A percentile compares a stretch with the other conserved stretches of the same genome.
Evolutionary conservation across 2,113 vertebrate species (phyloP).

Genomic region (Osmerus mordax): DNA sequence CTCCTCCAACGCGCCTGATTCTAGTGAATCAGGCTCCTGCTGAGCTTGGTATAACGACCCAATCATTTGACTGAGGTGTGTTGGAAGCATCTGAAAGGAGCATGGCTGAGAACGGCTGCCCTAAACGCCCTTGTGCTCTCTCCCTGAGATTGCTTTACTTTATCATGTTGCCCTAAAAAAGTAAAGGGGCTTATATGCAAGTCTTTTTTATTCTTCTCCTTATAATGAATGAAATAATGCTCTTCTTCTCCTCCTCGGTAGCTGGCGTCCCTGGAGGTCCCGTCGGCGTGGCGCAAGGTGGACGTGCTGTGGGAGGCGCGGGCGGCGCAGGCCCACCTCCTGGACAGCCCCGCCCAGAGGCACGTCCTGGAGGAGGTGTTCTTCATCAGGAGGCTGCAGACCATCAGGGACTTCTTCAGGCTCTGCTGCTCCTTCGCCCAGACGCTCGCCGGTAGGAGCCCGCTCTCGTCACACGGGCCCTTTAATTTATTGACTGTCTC

Average conservation of each 20-base stretch:
- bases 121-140: too few species aligned
- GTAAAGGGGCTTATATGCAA: too few species aligned
- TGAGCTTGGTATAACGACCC: too few species aligned
- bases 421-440: slow-evolving; percentile 92
- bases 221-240: neutral
- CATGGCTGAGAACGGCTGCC: too few species aligned
- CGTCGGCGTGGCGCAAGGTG: slow-evolving; percentile 89
- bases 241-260: slow-evolving; percentile 38
- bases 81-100: too few species aligned
- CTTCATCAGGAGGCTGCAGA: slow-evolving; percentile 94
- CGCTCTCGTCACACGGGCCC: too few species aligned
- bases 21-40: too few species aligned
- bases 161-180: too few species aligned
- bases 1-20: too few species aligned
- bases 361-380: slow-evolving; percentile 93
- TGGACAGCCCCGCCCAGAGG: slow-evolving; percentile 83
- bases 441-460: slow-evolving; percentile 84
- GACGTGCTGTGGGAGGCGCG: slow-evolving; percentile 92
- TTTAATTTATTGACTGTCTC: too few species aligned
- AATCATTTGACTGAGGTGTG: too few species aligned
- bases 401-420: slow-evolving; percentile 93
- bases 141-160: too few species aligned
- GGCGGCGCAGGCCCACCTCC: slow-evolving; percentile 87
- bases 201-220: neutral
- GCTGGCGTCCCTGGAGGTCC: slow-evolving; percentile 94